phyloP scores from a whole-genome alignment of 1,140 invertebrate genomes.

The Lepidurus arcticus region DNA sequence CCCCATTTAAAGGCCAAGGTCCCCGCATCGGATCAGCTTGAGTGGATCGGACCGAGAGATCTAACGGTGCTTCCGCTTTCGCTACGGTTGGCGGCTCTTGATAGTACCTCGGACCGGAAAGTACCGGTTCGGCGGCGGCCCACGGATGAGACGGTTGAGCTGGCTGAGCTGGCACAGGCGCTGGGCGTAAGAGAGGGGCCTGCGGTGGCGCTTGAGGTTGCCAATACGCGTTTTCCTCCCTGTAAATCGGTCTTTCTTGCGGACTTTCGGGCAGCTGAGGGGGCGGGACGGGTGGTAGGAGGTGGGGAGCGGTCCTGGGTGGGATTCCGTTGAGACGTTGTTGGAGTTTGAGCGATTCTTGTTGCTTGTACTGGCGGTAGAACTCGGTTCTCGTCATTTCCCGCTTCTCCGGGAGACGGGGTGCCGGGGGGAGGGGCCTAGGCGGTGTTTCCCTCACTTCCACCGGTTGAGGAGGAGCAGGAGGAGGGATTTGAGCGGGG shows the following conservation, averaged over 20 bases:
- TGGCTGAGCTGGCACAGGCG: neutral
- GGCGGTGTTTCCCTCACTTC: neutral
- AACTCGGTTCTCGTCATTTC: conserved; percentile 6
- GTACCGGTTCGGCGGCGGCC: neutral
- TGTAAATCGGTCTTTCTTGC: neutral
- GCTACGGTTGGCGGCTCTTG: neutral
- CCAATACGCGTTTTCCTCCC: conserved; percentile 4
- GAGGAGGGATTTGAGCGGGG: neutral
- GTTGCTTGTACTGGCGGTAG: neutral
- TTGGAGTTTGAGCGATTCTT: conserved; percentile 15
- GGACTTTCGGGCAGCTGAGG: neutral
- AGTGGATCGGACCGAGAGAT: neutral
- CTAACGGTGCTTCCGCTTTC: neutral
- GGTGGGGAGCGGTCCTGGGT: neutral
- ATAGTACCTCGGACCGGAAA: neutral
- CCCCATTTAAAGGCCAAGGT: neutral
- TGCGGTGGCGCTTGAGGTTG: neutral
- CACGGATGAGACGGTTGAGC: neutral
- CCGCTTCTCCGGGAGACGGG: neutral
- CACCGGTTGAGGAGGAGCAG: neutral
- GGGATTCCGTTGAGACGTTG: neutral
- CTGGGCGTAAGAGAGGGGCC: neutral
- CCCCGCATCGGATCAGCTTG: neutral
- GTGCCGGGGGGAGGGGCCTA: neutral
- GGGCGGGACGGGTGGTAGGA: neutral